Evolutionary conservation across 2,888 invertebrate species (phyloP), one percentile per base, ranked within the genome.

Genomic region (Apamea epomidion): DNA sequence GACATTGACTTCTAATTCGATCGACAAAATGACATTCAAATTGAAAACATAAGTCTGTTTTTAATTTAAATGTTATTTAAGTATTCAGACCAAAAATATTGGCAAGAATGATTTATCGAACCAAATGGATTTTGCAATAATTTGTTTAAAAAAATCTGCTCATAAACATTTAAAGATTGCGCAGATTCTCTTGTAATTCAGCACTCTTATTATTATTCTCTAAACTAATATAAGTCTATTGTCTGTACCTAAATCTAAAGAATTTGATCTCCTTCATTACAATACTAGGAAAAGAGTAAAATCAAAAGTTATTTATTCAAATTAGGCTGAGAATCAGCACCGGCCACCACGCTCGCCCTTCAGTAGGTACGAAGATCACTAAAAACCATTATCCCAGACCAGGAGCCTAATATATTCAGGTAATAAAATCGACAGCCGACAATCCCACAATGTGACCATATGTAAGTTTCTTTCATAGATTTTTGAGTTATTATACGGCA

Each of bases 1-100:
- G 79, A 60, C 88, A 85, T 85, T 85, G 85, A 85, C 67, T 78
- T 78, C 37, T 74, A 29, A 73, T 71, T 87, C 14, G 62, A 76
- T 25, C 58, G 58, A 25, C 58, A 25, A 25, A 58, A 12, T 58
- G 58, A 25, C 58, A 58, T 58, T 58, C 25, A 12, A 58, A 58
- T 25, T 58, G 58, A 58, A 54, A 58, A 25, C 10, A 25, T 58
- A 10, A 71, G 14, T 77, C 25, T 18, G 51, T 25, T 58, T 48
- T 65, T 65, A 77, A 62, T 80, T 82, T 71, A 21, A 81, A 81
- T 81, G 12, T n/a, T 16, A 54, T 8, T 80, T 81, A 62, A 32
- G 16, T 71, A 54, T 25, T 51, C 5, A 71, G 25, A 16, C 5
- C 16, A 51, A 32, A 70, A 5, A 16, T 2, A 54, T 51, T 10